phyloP scores from a whole-genome alignment of 2,888 invertebrate species.

The Leptura quadrifasciata region DNA sequence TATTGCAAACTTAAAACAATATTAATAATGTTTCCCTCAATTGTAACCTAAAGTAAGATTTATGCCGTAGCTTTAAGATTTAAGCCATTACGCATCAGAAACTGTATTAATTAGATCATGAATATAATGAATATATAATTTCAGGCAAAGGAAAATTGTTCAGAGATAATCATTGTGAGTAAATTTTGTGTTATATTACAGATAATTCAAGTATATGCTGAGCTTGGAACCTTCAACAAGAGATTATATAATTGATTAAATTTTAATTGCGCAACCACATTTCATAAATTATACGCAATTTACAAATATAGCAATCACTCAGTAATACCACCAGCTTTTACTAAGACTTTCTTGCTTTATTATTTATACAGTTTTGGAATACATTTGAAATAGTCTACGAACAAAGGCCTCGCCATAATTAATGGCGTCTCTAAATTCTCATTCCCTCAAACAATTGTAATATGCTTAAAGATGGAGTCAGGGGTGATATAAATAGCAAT shows the following conservation, averaged over 20 bases:
- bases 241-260: background rate
- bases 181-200: background rate
- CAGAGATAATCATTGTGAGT: background rate
- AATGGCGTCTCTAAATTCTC: conserved; percentile 32
- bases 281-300: conserved; percentile 20
- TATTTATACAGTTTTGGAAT: conserved; percentile 26
- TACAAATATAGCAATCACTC: conserved; percentile 3
- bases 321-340: background rate
- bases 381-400: conserved; percentile 11
- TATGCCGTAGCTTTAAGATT: conserved; percentile 1
- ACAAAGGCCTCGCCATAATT: conserved; percentile 27
- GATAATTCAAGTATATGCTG: background rate
- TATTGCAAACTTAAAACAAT: background rate
- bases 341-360: conserved; percentile 27
- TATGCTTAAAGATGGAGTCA: background rate
- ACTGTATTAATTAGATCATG: conserved; percentile 1
- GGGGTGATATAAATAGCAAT: conserved; percentile 29
- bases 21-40: background rate
- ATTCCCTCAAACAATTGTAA: conserved; percentile 18
- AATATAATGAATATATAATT: conserved; percentile 2
- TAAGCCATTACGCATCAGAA: background rate
- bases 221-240: conserved; percentile 4
- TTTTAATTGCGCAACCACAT: conserved; percentile 3
- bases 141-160: background rate
- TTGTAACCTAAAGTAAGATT: background rate